Base-by-base conservation (phyloP, 1,140 invertebrate species). In the Akabosia matsudoensis region DNA sequence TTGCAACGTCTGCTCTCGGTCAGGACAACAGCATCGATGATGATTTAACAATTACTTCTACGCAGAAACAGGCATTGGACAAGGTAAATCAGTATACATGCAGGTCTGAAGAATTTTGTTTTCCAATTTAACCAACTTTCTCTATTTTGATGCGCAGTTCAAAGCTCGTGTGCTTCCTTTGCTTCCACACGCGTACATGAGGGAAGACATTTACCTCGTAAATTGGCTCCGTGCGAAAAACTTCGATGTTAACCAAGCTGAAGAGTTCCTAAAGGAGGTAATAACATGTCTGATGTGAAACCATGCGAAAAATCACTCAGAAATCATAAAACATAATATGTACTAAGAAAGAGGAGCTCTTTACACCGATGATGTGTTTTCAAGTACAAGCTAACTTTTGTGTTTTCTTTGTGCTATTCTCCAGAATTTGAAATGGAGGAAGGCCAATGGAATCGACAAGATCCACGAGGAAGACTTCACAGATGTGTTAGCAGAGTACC, bases 201-300 rank as follows among this genome's bases (percentile, higher is more conserved):
- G n/a, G n/a, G 61, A 67, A 67, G 61, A 67, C 31, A n/a, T 67
- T 7, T 67, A 67, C 30, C 30, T 67, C 10, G 31, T 67, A 10
- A 67, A 31, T 16, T 67, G 61, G 61, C 61, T 67, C 31, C 61
- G 61, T 31, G 61, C 61, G 4, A 67, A 30, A n/a, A 67, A 30
- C 28, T 67, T 67, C 28, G 61, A 67, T 30, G 28, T 67, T 30
- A 67, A 31, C 31, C 61, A 67, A 67, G 61, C 61, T 2, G 61
- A 67, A 67, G 61, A 67, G 30, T 67, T 67, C n/a, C 22, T 67
- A n/a, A 67, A 31, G 31, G 61, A 67, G 61, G 61, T 67, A 67
- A 16, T 4, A 7, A 67, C 7, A 31, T 30, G 13, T 30, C 28
- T 10, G 14, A 13, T 67, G n/a, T n/a, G n/a, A n/a, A n/a, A n/a